Conservation (phyloP, 2,797 vertebrate species). For the Xyrichtys novacula region DNA sequence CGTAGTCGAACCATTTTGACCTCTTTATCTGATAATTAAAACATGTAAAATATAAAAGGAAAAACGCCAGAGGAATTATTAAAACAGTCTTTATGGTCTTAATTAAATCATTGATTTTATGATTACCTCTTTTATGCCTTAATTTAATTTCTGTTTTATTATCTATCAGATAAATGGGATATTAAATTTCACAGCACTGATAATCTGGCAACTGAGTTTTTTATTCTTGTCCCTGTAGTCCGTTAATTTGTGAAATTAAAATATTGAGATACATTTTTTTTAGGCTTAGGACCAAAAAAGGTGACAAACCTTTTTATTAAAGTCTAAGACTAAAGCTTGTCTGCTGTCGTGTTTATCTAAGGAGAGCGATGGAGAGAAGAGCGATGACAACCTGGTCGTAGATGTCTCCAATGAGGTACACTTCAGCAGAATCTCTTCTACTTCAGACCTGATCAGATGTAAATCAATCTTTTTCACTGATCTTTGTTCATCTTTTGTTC, state of each 20-base stretch:
- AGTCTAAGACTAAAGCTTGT: not conserved
- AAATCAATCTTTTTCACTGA: not conserved
- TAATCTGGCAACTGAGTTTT: not conserved
- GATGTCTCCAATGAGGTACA: constrained; percentile 96
- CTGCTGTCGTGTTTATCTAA: constrained; percentile 61
- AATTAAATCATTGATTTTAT: constrained; percentile 39
- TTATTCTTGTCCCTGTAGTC: not conserved
- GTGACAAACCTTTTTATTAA: too few relatives aligned
- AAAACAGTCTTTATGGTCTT: constrained; percentile 18
- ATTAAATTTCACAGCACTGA: not conserved
- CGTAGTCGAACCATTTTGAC: constrained; percentile 13
- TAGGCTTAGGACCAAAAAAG: too few relatives aligned
- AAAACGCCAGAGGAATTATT: constrained; percentile 15
- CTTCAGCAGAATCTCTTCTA: not conserved
- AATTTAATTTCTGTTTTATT: constrained; percentile 1
- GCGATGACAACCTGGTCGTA: constrained; percentile 93
- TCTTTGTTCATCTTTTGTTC: constrained; percentile 6
- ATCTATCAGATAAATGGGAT: constrained; percentile 1
- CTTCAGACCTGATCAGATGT: not conserved
- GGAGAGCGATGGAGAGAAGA: constrained; percentile 98
- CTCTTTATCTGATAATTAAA: constrained; percentile 26
- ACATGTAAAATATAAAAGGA: constrained; percentile 3
- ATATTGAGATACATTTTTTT: too few relatives aligned
- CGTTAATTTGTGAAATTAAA: not conserved
- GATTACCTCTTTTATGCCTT: constrained; percentile 15